Base-by-base conservation (phyloP, 2,888 invertebrate species). In the Capitulum mitella region DNA sequence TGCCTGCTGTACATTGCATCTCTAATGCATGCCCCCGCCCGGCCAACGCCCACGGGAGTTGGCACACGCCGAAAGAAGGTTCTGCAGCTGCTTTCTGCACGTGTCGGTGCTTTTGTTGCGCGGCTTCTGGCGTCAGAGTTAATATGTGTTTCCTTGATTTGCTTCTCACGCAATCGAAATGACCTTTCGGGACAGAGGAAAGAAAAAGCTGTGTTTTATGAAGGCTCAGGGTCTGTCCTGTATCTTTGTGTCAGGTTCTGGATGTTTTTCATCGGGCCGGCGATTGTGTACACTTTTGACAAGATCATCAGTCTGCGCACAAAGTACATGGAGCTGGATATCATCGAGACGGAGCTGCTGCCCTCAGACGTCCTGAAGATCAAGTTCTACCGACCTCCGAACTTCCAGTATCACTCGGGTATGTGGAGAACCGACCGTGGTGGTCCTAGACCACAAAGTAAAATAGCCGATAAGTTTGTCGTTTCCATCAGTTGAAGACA, bases 301-400 rank as follows among this genome's bases (percentile, higher is more conserved):
- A 96, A 97, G 88, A 93, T 97, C 70, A 95, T 96, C 1, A 95
- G 95, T 78, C 86, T 96, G 80, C 89, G 96, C 58, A 96, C 95
- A 0, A 93, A 94, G 86, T 95, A 94, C 84, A 91, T 96, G 88
- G 95, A 96, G 0, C 85, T 98, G 82, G 95, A 97, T 85, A 95
- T 98, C 0, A 90, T 96, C 54, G 95, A 95, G 87, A 97, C 97
- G 0, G 96, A 96, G 85, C 88, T 97, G 81, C 86, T 97, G 77
- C 97, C 97, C 8, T 97, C 97, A 0, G 95, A 95, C 85, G 95
- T 95, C 0, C 94, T 95, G 82, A 95, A 94, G 87, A 92, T 97
- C 78, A 96, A 94, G 85, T 97, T 97, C 87, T 96, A 96, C 85
- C 90, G 97, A 75, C 97, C 97, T 10, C 95, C 97, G 0, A 96